Evolutionary conservation across 2,113 vertebrate species (phyloP).

Genomic region (Halcyon senegalensis): DNA sequence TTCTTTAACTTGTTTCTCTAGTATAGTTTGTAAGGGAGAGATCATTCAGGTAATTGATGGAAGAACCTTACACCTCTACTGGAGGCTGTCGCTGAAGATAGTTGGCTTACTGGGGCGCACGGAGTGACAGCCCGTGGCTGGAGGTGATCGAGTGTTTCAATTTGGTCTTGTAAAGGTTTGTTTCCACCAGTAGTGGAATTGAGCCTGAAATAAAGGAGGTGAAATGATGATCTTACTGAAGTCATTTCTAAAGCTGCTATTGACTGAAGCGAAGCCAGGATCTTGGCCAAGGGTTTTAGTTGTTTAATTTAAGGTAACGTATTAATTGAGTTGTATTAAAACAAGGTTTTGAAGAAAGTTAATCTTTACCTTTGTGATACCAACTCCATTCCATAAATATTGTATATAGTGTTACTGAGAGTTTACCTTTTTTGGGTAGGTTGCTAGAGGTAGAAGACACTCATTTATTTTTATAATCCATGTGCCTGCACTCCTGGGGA

Average conservation of each 20-base stretch:
- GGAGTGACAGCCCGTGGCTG: not conserved
- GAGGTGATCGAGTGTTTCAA: not conserved
- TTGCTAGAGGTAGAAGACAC: not conserved
- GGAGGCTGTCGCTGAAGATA: not conserved
- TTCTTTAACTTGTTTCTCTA: not conserved
- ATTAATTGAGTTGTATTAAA: conserved; percentile 12
- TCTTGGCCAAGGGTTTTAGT: not conserved
- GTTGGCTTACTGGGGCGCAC: not conserved
- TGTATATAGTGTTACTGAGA: not conserved
- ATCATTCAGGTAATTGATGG: not conserved
- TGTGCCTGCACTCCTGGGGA: not conserved
- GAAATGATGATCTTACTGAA: not conserved
- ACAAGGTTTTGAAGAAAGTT: not conserved
- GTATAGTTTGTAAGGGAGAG: not conserved
- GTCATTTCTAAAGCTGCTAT: not conserved
- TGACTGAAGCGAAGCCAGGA: not conserved
- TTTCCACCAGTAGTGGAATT: not conserved
- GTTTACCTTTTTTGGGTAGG: conserved; percentile 60
- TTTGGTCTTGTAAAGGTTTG: not conserved
- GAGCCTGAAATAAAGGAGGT: not conserved
- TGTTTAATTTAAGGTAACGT: conserved; percentile 9
- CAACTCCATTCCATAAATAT: not conserved
- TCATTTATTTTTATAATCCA: not conserved
- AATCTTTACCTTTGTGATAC: not conserved
- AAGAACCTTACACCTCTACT: not conserved